These are phyloP conservation scores for Eretmochelys imbricata DNA, from an alignment of 2,113 vertebrate genomes.

Conservation along the genomic window DNA sequence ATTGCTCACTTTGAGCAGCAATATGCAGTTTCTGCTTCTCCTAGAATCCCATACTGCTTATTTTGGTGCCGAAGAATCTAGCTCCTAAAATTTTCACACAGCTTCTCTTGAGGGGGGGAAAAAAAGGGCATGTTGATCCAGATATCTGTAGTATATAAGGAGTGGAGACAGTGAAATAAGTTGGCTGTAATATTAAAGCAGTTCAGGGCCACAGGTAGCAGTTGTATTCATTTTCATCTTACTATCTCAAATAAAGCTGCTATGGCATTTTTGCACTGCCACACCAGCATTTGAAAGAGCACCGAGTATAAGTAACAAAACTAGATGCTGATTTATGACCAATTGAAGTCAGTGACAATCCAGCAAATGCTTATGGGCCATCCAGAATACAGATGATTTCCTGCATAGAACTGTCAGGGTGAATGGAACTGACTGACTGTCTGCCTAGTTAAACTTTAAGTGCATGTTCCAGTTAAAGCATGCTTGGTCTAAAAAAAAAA, in stretches of 20 bases:
- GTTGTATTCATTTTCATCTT: not conserved
- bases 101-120: not conserved
- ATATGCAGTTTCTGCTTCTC: not conserved
- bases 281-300: not conserved
- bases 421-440: not conserved
- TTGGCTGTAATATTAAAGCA: not conserved
- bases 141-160: not conserved
- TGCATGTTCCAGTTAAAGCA: not conserved
- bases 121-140: not conserved
- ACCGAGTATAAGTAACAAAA: not conserved
- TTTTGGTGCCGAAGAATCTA: not conserved
- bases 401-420: not conserved
- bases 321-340: not conserved
- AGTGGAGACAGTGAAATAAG: not conserved
- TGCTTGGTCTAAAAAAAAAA: not conserved
- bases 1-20: not conserved
- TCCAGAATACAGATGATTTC: not conserved
- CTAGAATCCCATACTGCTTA: not conserved
- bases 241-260: not conserved
- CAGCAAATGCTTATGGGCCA: not conserved
- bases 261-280: not conserved
- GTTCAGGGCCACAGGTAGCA: not conserved
- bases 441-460: not conserved
- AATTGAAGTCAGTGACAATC: not conserved
- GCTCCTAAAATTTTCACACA: not conserved